These are phyloP conservation scores for Cottoperca gobio DNA, from an alignment of 2,797 vertebrate species.

Conservation along the genomic window DNA sequence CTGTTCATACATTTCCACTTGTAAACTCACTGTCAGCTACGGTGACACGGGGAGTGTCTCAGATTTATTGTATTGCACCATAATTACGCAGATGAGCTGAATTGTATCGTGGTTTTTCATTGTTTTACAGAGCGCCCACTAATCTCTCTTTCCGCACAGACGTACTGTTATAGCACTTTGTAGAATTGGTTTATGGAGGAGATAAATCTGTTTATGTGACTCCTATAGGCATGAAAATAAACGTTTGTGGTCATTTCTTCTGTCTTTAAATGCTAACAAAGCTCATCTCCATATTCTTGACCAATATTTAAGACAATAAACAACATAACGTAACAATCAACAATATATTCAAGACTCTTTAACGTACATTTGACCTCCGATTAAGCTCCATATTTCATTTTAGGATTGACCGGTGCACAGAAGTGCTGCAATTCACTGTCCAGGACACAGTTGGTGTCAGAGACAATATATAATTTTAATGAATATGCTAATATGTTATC, in stretches of 20 bases:
- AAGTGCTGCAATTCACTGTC: too few relatives aligned
- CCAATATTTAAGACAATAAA: too few relatives aligned
- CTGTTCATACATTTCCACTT: conserved; percentile 1
- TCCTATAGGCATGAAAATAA: conserved; percentile 13
- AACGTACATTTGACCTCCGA: too few relatives aligned
- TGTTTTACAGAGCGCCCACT: conserved; percentile 36
- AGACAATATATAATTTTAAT: too few relatives aligned
- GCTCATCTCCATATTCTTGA: neutral
- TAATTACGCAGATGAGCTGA: conserved; percentile 30
- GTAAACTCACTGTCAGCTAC: conserved; percentile 5
- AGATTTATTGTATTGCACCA: conserved; percentile 30
- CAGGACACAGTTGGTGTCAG: too few relatives aligned
- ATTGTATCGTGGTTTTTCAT: conserved; percentile 29
- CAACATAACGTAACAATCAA: too few relatives aligned
- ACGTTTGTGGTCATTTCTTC: conserved; percentile 4
- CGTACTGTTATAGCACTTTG: conserved; percentile 11
- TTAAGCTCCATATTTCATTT: too few relatives aligned
- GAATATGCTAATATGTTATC: too few relatives aligned
- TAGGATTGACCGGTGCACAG: too few relatives aligned
- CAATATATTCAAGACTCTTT: too few relatives aligned
- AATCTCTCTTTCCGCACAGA: neutral
- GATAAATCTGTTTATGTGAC: conserved; percentile 16
- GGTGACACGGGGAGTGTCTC: conserved; percentile 29
- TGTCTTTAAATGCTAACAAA: conserved; percentile 2
- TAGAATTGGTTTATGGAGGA: conserved; percentile 17